Evolutionary conservation across 2,888 invertebrate species (phyloP).

Genomic region (Andrena fulva): DNA sequence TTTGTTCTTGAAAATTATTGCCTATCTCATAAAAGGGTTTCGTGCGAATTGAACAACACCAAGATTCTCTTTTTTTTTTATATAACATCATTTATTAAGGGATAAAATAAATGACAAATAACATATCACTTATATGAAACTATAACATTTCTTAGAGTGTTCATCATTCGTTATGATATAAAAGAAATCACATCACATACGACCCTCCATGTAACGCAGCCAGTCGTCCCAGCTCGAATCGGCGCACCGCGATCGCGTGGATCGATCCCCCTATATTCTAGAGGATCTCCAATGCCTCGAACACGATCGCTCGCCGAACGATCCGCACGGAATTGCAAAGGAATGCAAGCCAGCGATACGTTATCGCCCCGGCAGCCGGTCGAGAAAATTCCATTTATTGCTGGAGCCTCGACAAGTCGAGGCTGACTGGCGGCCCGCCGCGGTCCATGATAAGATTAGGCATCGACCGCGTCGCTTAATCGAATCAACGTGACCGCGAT

Average conservation of each 20-base stretch:
- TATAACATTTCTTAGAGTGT: constrained; percentile 85
- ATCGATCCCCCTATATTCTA: background rate
- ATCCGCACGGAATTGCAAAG: background rate
- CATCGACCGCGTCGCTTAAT: constrained; percentile 82
- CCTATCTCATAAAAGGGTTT: too few species aligned
- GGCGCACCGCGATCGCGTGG: background rate
- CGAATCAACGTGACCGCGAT: constrained; percentile 76
- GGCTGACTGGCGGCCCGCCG: constrained; percentile 15
- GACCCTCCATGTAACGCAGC: constrained; percentile 75
- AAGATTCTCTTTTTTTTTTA: constrained; percentile 74
- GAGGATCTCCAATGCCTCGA: constrained; percentile 13
- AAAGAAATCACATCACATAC: constrained; percentile 85
- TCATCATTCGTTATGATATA: constrained; percentile 84
- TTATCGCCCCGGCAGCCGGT: background rate
- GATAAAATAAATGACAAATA: constrained; percentile 85
- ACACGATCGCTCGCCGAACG: background rate
- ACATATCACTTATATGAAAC: constrained; percentile 85
- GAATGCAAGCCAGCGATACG: background rate
- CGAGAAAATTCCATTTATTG: constrained; percentile 2
- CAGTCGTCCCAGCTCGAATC: constrained; percentile 58
- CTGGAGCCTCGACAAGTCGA: background rate
- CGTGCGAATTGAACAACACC: too few species aligned
- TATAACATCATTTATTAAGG: constrained; percentile 85
- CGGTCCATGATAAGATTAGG: constrained; percentile 79
- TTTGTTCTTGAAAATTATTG: too few species aligned